Evolutionary conservation across 2,888 invertebrate species (phyloP), one percentile per base, ranked within the genome.

Genomic region (Andrena praecox): DNA sequence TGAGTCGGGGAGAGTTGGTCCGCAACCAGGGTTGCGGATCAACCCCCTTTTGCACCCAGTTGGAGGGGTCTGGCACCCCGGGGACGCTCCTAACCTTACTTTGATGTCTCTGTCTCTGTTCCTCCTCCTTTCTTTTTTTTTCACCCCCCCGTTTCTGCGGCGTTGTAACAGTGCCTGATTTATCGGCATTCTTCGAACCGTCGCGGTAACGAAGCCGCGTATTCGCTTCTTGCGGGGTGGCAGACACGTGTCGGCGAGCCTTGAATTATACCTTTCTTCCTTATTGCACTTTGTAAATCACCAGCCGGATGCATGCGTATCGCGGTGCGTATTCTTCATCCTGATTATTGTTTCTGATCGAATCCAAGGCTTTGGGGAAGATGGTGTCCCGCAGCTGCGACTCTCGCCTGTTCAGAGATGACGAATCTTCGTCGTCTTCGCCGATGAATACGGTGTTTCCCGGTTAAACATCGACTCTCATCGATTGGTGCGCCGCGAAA

Each of bases 121-220:
- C 60, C 73, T 77, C 62, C 56, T 64, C 77, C 68, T 71, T 80
- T 52, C 64, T 54, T 54, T 54, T 16, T 54, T 54, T n/a, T n/a
- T n/a, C n/a, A n/a, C 2, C 20, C 20, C 24, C 56, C 24, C 20
- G 20, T 56, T 75, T 66, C 70, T 70, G 64, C 35, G 68, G 54
- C 70, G 63, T 90, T 87, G 87, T 89, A 90, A 91, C 88, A 87
- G 85, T 85, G 91, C 91, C 94, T 95, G 95, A 95, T 95, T 95
- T 95, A 95, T 95, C 94, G 95, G 94, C 94, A 94, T 94, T 95
- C 94, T 94, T 95, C 95, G 94, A 95, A 94, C 94, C 80, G 24
- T 29, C 75, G 63, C 69, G 60, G 83, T 85, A 87, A 87, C 85
- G 84, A 87, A 78, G 75, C 64, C 35, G 60, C 60, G 68, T 60